Evolutionary conservation across 2,888 invertebrate species (phyloP), one percentile per base, ranked within the genome.

Genomic region (Eumacrocentrus americanus): DNA sequence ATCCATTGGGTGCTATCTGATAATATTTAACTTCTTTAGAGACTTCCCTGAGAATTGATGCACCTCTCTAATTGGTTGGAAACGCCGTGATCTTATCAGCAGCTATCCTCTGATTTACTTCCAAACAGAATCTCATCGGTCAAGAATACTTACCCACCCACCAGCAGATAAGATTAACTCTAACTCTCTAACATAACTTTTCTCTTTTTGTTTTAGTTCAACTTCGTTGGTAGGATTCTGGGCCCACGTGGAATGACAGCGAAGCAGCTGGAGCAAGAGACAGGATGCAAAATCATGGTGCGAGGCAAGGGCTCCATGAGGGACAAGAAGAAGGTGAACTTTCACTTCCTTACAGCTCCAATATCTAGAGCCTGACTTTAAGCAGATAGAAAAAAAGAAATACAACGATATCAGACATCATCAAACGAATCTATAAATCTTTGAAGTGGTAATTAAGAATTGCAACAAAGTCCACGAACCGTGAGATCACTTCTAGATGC

Each of bases 271-370:
- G 99, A 99, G 85, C 96, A 98, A 85, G 98, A 98, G 87, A 99
- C 99, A 75, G 98, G 98, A 74, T 99, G 99, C 86, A 99, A 99
- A 89, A 98, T 99, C 80, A 99, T 99, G 99, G 98, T 99, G 78
- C 89, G 99, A 86, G 98, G 99, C 81, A 96, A 96, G 84, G 98
- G 98, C 67, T 98, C 98, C 63, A 98, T 98, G 98, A 88, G 98
- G 83, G 98, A 98, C 83, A 98, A 98, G 87, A 95, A 96, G 86
- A 98, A 98, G 94, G 98, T 98, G 87, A 85, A 84, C 79, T 35
- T 34, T 25, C 14, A 23, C 25, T 47, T 23, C 14, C 25, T 47
- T 25, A 20, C 34, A 22, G 1, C 4, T 12, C 6, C 12, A 22
- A n/a, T n/a, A 40, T 9, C n/a, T n/a, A n/a, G n/a, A n/a, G n/a